These are phyloP conservation scores for Cottus gobio DNA, from an alignment of 2,113 vertebrate genomes.

Conservation along the genomic window DNA sequence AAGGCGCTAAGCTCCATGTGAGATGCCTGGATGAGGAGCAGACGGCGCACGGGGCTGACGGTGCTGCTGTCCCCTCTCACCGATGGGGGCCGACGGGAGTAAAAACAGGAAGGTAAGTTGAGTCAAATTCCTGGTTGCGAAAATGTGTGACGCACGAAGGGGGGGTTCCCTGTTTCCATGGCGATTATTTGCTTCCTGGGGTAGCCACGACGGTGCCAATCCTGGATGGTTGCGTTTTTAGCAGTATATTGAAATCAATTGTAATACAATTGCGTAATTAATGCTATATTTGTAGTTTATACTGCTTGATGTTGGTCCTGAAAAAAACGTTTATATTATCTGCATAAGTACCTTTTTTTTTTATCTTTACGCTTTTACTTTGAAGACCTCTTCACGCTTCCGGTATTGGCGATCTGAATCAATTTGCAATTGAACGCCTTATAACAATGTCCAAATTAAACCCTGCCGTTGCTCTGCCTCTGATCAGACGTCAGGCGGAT, in stretches of 20 bases:
- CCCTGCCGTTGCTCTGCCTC: neutral
- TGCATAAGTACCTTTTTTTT: neutral
- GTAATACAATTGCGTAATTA: neutral
- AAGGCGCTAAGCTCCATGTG: neutral
- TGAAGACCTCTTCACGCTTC: conserved; percentile 8
- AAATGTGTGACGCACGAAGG: conserved; percentile 46
- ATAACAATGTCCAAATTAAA: neutral
- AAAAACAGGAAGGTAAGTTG: conserved; percentile 78
- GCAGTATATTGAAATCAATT: neutral
- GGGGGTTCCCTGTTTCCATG: conserved; percentile 51
- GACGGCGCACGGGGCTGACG: conserved; percentile 22
- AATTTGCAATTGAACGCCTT: neutral
- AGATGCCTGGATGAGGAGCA: conserved; percentile 46
- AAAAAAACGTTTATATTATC: neutral
- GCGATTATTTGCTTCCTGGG: conserved; percentile 15
- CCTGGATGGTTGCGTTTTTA: neutral
- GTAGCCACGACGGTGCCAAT: too few relatives aligned
- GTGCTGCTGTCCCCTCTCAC: conserved; percentile 47
- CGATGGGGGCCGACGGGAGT: conserved; percentile 82
- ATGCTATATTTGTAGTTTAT: neutral
- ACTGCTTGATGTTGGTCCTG: neutral
- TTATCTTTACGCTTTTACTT: conserved; percentile 22
- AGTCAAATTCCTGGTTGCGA: conserved; percentile 17
- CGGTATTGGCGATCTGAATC: neutral
- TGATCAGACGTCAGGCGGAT: neutral